Base-by-base conservation (phyloP, 2,797 vertebrate species). In the Leptodactylus fallax region DNA sequence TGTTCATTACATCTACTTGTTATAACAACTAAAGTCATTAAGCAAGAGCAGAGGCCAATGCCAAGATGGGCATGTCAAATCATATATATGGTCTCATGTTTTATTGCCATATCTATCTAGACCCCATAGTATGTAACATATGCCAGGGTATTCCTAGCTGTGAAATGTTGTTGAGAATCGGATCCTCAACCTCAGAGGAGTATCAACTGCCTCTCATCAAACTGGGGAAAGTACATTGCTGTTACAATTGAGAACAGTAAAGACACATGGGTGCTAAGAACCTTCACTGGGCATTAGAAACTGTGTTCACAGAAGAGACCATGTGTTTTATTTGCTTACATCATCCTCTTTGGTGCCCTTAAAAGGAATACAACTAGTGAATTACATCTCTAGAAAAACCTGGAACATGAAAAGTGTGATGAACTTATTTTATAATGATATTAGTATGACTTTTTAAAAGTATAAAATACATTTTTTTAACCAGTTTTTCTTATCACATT, bases 1-100 rank as follows among this genome's bases (percentile, higher is more conserved):
- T 49, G 79, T 45, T 85, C 84, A 89, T 86, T 89, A 89, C 74
- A 83, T 83, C 72, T 49, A 69, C 90, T 79, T 79, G 90, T 87
- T 90, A 83, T 79, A 0, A 51, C 10, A 91, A 89, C 74, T 69
- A 25, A n/a, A 71, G 79, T 71, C 82, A 87, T 89, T 79, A 83
- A 63, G 61, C 72, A 83, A 83, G 77, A 47, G 81, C 67, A 82
- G 72, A 89, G 74, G 74, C 74, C 71, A 85, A 6, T 71, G 79
- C 85, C 88, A 89, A 83, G 74, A 82, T 79, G 63, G 61, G 36
- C 74, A 71, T 16, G 47, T 79, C 72, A 79, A 36, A 71, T 67
- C 53, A 55, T n/a, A 67, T 83, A 21, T 53, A 63, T 11, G 6
- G n/a, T 21, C 51, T 45, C 47, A 47, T 14, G 25, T 19, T 21